Evolutionary conservation across 2,113 vertebrate genomes (phyloP).

Genomic region (Mesoclemmys tuberculata): DNA sequence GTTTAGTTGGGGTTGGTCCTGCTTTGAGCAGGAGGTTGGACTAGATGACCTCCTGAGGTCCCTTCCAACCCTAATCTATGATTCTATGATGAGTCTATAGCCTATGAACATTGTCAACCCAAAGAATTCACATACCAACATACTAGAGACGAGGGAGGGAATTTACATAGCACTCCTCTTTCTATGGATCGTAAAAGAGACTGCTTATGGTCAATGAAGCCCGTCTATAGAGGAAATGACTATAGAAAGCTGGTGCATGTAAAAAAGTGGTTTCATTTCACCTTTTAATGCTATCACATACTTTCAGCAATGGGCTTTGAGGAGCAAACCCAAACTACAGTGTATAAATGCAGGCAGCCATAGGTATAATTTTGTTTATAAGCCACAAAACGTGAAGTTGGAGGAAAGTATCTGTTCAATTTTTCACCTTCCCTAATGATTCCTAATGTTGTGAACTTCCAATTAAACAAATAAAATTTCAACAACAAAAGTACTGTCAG

Average conservation of each 20-base stretch:
- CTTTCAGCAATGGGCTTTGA: neutral
- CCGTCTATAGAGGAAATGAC: slow-evolving; percentile 27
- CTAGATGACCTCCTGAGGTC: no score
- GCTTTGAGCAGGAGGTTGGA: no score
- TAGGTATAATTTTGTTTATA: slow-evolving; percentile 43
- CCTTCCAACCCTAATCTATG: no score
- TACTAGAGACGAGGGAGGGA: slow-evolving; percentile 53
- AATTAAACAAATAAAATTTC: no score
- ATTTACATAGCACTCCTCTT: slow-evolving; percentile 56
- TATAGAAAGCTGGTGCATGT: slow-evolving; percentile 7
- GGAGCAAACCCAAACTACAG: neutral
- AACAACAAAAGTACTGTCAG: neutral
- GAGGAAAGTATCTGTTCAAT: slow-evolving; percentile 35
- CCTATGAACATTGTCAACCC: slow-evolving; percentile 66
- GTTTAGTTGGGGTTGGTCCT: no score
- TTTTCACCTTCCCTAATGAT: slow-evolving; percentile 14
- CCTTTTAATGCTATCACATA: neutral
- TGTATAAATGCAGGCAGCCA: neutral
- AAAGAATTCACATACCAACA: slow-evolving; percentile 56
- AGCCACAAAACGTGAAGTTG: slow-evolving; percentile 28
- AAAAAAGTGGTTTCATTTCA: slow-evolving; percentile 15
- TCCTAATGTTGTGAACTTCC: slow-evolving; percentile 4
- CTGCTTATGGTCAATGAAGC: slow-evolving; percentile 21
- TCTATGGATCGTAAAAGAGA: slow-evolving; percentile 24
- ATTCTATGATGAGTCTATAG: slow-evolving; percentile 48